A percentile compares a stretch with the other conserved stretches of the same genome.
Evolutionary conservation across 1,140 invertebrate species (phyloP).

Genomic region (Bombus superbus): DNA sequence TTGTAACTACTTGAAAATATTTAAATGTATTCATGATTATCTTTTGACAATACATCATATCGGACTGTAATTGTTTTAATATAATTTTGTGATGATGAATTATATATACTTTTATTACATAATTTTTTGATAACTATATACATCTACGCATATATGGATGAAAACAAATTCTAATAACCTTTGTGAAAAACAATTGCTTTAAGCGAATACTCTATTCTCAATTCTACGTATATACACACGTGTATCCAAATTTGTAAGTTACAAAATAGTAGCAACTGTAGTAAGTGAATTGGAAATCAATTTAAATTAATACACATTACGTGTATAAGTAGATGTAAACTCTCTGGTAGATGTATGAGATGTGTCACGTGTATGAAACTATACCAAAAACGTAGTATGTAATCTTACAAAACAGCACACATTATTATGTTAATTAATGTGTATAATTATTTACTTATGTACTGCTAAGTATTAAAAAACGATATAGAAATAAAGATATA

Average conservation of each 20-base stretch:
- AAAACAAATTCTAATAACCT: neutral
- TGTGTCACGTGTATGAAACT: neutral
- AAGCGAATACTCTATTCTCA: too few relatives aligned
- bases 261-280: neutral
- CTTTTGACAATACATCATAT: slow-evolving; percentile 14
- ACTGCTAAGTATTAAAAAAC: neutral
- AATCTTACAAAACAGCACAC: neutral
- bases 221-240: neutral
- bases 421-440: neutral
- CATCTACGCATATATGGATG: neutral
- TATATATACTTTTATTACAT: neutral
- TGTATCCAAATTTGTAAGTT: neutral
- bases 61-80: neutral
- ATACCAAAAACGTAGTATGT: neutral
- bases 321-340: too few relatives aligned
- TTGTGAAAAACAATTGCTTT: neutral
- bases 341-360: too few relatives aligned
- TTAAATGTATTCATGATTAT: slow-evolving; percentile 8
- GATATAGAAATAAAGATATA: neutral
- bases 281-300: neutral
- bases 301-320: neutral
- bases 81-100: neutral
- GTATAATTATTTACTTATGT: neutral
- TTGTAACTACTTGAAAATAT: neutral
- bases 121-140: neutral